Evolutionary conservation across 2,113 vertebrate species (phyloP).

Genomic region (Ophthalmolycus amberensis): DNA sequence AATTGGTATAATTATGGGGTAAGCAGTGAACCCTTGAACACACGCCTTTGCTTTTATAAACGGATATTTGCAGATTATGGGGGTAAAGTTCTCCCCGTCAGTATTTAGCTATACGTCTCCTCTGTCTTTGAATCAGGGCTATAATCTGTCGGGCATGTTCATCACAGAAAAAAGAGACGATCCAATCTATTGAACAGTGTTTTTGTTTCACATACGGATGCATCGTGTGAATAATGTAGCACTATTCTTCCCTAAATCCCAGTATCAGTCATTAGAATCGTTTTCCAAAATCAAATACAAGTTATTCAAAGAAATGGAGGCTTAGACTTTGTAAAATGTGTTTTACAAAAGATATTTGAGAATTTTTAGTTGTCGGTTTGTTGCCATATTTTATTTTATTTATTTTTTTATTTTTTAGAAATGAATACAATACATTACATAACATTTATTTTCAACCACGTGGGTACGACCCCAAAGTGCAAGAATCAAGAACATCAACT

Average conservation of each 20-base stretch:
- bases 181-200: constrained; percentile 7
- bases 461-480: background rate
- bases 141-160: constrained; percentile 37
- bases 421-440: background rate
- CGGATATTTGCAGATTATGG: constrained; percentile 65
- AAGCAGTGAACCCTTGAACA: constrained; percentile 63
- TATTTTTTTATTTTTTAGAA: no score
- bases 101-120: constrained; percentile 23
- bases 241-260: background rate
- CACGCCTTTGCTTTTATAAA: constrained; percentile 62
- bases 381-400: background rate
- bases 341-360: background rate
- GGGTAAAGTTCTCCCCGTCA: constrained; percentile 48
- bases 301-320: background rate
- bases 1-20: constrained; percentile 73
- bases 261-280: background rate
- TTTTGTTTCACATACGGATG: constrained; percentile 1
- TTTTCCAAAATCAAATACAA: background rate
- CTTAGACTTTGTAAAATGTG: background rate
- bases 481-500: background rate
- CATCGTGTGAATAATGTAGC: background rate
- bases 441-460: background rate
- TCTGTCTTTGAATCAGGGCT: constrained; percentile 32
- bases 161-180: background rate
- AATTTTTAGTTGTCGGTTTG: background rate